phyloP scores from a whole-genome alignment of 2,797 vertebrate genomes.

The Sorex maritimensis region DNA sequence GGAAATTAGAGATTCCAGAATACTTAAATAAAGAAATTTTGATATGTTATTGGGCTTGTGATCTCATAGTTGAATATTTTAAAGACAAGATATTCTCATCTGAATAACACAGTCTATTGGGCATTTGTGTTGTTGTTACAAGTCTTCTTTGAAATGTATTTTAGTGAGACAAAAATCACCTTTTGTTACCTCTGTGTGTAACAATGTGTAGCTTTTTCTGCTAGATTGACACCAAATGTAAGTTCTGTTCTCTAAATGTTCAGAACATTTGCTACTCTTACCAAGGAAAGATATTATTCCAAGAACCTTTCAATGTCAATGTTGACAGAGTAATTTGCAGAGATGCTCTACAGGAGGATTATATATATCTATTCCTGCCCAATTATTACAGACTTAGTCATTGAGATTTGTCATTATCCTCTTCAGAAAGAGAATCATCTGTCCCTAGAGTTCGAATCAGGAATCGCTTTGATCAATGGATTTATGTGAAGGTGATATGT shows the following conservation, averaged over 20 bases:
- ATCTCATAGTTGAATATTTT: background rate
- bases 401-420: background rate
- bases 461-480: background rate
- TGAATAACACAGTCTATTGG: background rate
- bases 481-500: background rate
- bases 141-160: background rate
- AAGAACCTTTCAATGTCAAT: background rate
- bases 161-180: background rate
- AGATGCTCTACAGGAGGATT: background rate
- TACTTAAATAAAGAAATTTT: background rate
- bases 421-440: background rate
- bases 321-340: background rate
- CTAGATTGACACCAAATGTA: background rate
- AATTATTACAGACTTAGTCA: background rate
- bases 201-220: background rate
- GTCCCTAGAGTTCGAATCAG: background rate
- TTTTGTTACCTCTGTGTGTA: background rate
- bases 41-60: background rate
- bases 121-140: background rate
- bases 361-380: background rate
- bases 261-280: background rate
- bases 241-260: background rate
- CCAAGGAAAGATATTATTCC: background rate
- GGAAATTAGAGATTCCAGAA: background rate
- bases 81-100: background rate